Percentiles rank a stretch among this genome's conserved stretches.
These are phyloP conservation scores for Drosophila arizonae DNA, from an alignment of 1,140 invertebrate genomes.

Conservation along the genomic window DNA sequence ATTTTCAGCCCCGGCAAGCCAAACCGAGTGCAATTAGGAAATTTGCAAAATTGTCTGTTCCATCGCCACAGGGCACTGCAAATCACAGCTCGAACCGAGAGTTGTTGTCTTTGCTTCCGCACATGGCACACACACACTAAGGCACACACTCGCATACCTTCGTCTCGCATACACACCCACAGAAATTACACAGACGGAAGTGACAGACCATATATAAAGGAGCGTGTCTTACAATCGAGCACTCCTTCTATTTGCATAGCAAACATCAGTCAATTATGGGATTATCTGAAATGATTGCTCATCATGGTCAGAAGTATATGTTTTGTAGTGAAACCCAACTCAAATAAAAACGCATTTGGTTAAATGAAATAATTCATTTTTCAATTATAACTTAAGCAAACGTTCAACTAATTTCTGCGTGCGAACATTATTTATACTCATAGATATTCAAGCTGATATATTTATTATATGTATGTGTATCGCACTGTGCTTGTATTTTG, in stretches of 20 bases:
- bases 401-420: neutral
- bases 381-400: neutral
- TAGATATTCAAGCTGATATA: neutral
- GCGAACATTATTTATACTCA: neutral
- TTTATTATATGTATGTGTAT: neutral
- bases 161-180: constrained; percentile 1
- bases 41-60: constrained; percentile 66
- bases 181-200: constrained; percentile 36
- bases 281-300: constrained; percentile 50
- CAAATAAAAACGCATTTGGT: constrained; percentile 1
- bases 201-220: neutral
- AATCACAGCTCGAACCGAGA: constrained; percentile 33
- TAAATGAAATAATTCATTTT: constrained; percentile 13
- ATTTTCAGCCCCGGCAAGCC: constrained; percentile 39
- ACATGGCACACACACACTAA: constrained; percentile 4
- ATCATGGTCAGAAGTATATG: constrained; percentile 3
- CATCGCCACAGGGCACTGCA: constrained; percentile 41
- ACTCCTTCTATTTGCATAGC: constrained; percentile 42
- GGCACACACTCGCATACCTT: constrained; percentile 24
- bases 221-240: constrained; percentile 4
- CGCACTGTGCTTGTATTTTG: neutral
- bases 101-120: constrained; percentile 26
- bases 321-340: constrained; percentile 1
- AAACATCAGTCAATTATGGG: constrained; percentile 67
- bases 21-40: constrained; percentile 72